These are phyloP conservation scores for Chrysocyon brachyurus DNA, from an alignment of 2,797 vertebrate species.

Conservation along the genomic window DNA sequence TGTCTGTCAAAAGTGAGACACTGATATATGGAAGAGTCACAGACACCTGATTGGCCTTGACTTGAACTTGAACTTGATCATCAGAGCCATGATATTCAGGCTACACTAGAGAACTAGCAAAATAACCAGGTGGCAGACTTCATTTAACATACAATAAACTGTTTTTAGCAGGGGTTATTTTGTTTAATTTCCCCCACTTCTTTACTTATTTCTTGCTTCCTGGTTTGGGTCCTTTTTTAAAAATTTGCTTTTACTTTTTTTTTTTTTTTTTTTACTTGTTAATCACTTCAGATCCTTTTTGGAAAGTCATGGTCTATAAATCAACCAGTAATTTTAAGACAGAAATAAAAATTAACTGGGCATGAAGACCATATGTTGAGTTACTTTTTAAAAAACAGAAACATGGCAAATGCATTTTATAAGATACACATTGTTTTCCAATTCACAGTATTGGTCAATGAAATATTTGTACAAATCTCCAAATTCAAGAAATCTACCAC, in stretches of 20 bases:
- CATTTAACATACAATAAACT: background rate
- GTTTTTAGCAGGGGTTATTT: background rate
- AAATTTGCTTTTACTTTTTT: slow-evolving; percentile 21
- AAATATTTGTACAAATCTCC: background rate
- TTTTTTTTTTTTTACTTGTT: background rate
- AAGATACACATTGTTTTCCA: slow-evolving; percentile 52
- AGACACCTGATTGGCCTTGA: background rate
- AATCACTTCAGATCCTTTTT: slow-evolving; percentile 53
- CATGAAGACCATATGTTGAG: slow-evolving; percentile 28
- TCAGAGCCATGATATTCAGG: background rate
- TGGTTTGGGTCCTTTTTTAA: slow-evolving; percentile 29
- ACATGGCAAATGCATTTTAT: slow-evolving; percentile 36
- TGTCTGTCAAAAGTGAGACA: background rate
- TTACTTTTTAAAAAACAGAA: slow-evolving; percentile 22
- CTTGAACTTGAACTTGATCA: background rate
- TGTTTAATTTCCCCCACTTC: slow-evolving; percentile 4
- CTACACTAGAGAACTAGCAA: background rate
- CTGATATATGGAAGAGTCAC: background rate
- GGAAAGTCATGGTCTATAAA: slow-evolving; percentile 49
- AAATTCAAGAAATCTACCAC: background rate
- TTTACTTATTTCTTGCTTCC: slow-evolving; percentile 46
- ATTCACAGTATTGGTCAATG: background rate
- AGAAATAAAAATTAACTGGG: slow-evolving; percentile 69
- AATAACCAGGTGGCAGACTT: background rate
- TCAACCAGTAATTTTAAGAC: slow-evolving; percentile 64